Base-by-base conservation (phyloP, 1,140 invertebrate species). In the Elymnias hypermnestra region DNA sequence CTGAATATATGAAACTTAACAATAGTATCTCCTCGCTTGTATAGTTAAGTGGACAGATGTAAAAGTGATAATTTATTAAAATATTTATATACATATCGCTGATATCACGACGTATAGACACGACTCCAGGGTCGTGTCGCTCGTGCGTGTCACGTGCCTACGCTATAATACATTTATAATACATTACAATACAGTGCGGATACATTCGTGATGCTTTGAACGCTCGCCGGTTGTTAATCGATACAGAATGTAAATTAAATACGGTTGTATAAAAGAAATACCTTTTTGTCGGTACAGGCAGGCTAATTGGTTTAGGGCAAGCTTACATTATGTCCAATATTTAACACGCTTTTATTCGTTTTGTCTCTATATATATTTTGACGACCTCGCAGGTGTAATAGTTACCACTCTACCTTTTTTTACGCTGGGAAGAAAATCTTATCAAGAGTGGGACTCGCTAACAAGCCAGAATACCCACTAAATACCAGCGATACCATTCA, bases 81-180 rank as follows among this genome's bases (percentile, higher is more conserved):
- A 45, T 45, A 52, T 52, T 26, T 23, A 40, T 18, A 45, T 12
- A 33, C 29, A 15, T 33, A 33, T 6, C 29, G 29, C n/a, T 40
- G 45, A 26, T 35, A 39, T 50, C 72, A 76, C 70, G 72, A 76
- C 57, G 14, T 59, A 36, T 57, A 45, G 33, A 53, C 69, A 69
- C 62, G 71, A 59, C 45, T 59, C 51, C 48, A 53, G 53, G 14
- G 52, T 72, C 70, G 73, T 72, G 73, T 55, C 35, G 48, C 56
- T 49, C 53, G 62, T 48, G 62, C 64, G 58, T 63, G 72, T 73
- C 67, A 63, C 67, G 72, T 73, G 72, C 70, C 57, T 63, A 38
- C 35, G n/a, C 19, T n/a, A 13, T 43, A 43, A 6, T 43, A 18
- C 14, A 15, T 13, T 25, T 43, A 43, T 33, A 43, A 26, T 43